A percentile compares a stretch with the other conserved stretches of the same genome.
Conservation (phyloP, 2,888 invertebrate species). For the Panopea generosa region DNA sequence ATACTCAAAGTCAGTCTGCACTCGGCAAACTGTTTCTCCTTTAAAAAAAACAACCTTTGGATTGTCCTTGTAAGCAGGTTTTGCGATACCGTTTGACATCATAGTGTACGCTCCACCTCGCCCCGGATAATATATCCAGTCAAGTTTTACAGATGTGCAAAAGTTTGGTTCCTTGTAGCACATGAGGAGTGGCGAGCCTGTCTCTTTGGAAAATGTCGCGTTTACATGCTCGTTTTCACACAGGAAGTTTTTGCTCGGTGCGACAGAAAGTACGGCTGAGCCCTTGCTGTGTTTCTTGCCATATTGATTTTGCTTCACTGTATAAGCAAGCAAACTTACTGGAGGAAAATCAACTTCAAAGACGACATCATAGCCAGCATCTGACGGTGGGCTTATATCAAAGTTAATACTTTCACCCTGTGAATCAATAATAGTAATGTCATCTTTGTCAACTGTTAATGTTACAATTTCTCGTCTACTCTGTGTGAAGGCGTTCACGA, state of each 20-base stretch:
- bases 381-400: constrained; percentile 16
- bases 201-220: constrained; percentile 44
- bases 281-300: constrained; percentile 3
- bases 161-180: constrained; percentile 46
- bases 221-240: constrained; percentile 53
- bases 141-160: constrained; percentile 40
- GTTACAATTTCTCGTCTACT: constrained; percentile 36
- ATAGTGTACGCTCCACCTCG: constrained; percentile 57
- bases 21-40: constrained; percentile 37
- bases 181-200: constrained; percentile 37
- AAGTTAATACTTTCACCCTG: constrained; percentile 27
- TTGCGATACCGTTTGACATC: constrained; percentile 39
- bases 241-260: background rate
- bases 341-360: constrained; percentile 53
- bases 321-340: constrained; percentile 44
- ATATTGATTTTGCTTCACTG: constrained; percentile 11
- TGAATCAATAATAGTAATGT: constrained; percentile 33
- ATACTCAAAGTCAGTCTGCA: constrained; percentile 18
- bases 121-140: constrained; percentile 50
- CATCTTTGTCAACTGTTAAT: constrained; percentile 26
- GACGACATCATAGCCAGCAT: constrained; percentile 10
- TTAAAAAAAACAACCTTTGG: constrained; percentile 18
- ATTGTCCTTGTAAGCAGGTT: background rate
- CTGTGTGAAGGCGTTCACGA: constrained; percentile 54
- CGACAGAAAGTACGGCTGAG: background rate